Conservation (phyloP, 2,888 invertebrate genomes). For the Sphecodes monilicornis region DNA sequence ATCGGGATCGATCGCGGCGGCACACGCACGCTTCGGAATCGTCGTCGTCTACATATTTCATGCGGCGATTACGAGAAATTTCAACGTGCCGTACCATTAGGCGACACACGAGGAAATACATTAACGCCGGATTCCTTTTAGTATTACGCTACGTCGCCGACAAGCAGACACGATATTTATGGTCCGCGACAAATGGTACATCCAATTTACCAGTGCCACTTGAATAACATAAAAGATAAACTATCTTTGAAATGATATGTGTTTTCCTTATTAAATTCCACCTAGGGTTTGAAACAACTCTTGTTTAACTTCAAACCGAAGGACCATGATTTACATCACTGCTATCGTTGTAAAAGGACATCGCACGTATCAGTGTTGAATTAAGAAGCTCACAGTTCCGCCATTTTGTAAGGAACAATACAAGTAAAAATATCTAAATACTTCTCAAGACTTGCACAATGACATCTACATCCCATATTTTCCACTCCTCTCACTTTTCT, state of each 20-base stretch:
- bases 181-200: background rate
- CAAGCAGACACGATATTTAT: background rate
- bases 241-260: too few relatives aligned
- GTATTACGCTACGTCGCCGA: background rate
- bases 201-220: background rate
- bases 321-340: too few relatives aligned
- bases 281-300: too few relatives aligned
- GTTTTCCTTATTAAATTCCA: too few relatives aligned
- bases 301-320: too few relatives aligned
- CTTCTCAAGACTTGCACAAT: background rate
- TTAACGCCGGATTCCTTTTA: conserved; percentile 4
- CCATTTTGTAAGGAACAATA: background rate
- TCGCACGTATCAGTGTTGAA: too few relatives aligned
- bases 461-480: background rate
- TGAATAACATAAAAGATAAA: background rate
- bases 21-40: conserved; percentile 38
- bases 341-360: too few relatives aligned
- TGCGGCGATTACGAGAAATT: conserved; percentile 2
- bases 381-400: too few relatives aligned
- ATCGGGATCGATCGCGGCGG: conserved; percentile 53
- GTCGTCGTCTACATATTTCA: background rate
- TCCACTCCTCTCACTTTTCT: fast-evolving
- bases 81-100: background rate
- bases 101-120: conserved; percentile 8
- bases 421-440: background rate